Percentiles rank a stretch among this genome's conserved stretches.
Evolutionary conservation across 2,888 invertebrate genomes (phyloP).

Genomic region (Achlya flavicornis): DNA sequence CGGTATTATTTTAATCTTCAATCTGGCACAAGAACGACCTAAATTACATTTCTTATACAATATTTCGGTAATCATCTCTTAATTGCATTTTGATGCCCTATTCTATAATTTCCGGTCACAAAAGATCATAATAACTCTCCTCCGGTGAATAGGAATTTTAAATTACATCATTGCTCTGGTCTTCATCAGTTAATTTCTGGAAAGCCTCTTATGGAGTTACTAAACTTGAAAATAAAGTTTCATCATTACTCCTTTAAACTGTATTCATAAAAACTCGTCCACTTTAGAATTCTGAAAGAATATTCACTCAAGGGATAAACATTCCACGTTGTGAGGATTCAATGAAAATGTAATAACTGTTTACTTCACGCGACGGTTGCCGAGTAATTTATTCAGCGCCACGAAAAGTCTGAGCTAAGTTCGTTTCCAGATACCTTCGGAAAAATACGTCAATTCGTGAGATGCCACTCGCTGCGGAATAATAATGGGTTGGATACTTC

Average conservation of each 20-base stretch:
- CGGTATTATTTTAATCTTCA: too few relatives aligned
- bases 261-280: background rate
- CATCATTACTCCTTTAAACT: too few relatives aligned
- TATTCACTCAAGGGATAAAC: background rate
- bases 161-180: too few relatives aligned
- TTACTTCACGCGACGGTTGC: conserved; percentile 1
- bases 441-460: background rate
- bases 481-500: background rate
- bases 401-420: conserved; percentile 22
- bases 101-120: too few relatives aligned
- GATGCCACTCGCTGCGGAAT: background rate
- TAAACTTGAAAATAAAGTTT: background rate
- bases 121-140: too few relatives aligned
- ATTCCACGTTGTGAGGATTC: background rate
- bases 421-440: background rate
- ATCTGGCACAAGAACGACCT: too few relatives aligned
- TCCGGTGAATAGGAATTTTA: too few relatives aligned
- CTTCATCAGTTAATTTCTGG: too few relatives aligned
- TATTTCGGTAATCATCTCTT: too few relatives aligned
- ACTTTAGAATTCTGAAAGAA: background rate
- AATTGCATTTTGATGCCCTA: too few relatives aligned
- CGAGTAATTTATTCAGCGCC: conserved; percentile 34
- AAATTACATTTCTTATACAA: too few relatives aligned
- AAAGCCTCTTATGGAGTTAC: background rate
- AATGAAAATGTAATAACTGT: conserved; percentile 3